A percentile compares a stretch with the other conserved stretches of the same genome.
Conservation (phyloP, 2,888 invertebrate species). For the Trichogramma evanescens region DNA sequence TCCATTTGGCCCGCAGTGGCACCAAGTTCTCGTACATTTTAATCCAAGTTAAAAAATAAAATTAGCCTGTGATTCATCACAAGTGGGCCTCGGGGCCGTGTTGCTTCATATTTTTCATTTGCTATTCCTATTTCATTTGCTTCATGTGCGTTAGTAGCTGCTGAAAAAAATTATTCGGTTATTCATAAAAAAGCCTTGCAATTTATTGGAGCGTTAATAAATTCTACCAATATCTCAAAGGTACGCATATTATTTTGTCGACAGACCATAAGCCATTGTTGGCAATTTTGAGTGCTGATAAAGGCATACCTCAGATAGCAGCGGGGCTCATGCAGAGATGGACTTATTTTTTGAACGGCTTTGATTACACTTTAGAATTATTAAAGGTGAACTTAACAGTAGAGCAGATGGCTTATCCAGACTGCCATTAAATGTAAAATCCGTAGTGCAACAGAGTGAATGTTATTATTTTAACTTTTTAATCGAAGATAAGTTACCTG, state of each 20-base stretch:
- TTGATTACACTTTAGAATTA: conserved; percentile 24
- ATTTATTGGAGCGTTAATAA: conserved; percentile 34
- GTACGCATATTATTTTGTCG: conserved; percentile 30
- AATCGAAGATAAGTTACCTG: conserved; percentile 9
- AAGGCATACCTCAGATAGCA: conserved; percentile 35
- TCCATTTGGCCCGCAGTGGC: too few species aligned
- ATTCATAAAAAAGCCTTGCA: conserved; percentile 37
- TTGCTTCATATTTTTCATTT: conserved; percentile 26
- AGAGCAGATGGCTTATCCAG: conserved; percentile 23
- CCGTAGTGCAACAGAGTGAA: neutral
- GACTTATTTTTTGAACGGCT: conserved; percentile 26
- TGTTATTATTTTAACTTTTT: conserved; percentile 20
- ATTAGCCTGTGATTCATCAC: conserved; percentile 4
- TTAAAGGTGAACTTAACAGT: conserved; percentile 18
- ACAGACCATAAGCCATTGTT: conserved; percentile 35
- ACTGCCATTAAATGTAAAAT: conserved; percentile 6
- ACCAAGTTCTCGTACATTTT: neutral
- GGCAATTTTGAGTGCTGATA: conserved; percentile 31
- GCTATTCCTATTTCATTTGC: conserved; percentile 32
- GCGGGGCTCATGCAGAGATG: conserved; percentile 35
- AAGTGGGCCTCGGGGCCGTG: conserved; percentile 30
- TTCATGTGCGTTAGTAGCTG: conserved; percentile 28
- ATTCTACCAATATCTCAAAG: conserved; percentile 37
- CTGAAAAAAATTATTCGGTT: conserved; percentile 36
- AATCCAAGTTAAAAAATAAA: neutral